phyloP scores from a whole-genome alignment of 2,113 vertebrate genomes.

The Scopus umbretta region DNA sequence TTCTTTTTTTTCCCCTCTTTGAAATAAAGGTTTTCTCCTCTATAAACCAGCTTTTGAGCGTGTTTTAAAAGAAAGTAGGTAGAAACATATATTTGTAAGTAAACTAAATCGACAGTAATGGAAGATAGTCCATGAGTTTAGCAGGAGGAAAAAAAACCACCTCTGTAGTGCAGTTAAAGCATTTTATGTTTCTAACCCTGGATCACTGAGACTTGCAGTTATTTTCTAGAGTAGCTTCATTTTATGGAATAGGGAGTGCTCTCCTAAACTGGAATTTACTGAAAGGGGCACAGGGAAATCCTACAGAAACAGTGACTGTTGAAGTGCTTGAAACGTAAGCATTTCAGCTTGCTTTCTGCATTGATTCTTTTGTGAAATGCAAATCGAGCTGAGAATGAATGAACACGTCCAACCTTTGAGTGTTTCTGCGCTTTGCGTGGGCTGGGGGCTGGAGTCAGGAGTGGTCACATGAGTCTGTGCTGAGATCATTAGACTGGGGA shows the following conservation, averaged over 20 bases:
- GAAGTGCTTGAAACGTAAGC: neutral
- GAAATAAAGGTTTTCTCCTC: neutral
- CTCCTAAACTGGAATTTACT: neutral
- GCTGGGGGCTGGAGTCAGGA: neutral
- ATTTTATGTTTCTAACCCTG: neutral
- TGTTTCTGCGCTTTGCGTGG: neutral
- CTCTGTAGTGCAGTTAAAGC: neutral
- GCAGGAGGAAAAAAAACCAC: fast-evolving
- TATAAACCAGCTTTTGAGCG: neutral
- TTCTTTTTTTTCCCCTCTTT: neutral
- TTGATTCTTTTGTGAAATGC: neutral
- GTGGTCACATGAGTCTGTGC: neutral
- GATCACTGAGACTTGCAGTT: neutral
- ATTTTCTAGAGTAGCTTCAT: neutral
- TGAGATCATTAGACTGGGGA: constrained; percentile 66
- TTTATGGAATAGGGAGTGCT: neutral
- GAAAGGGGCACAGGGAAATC: neutral
- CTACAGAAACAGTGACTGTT: neutral
- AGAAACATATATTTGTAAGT: neutral
- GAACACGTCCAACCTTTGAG: neutral
- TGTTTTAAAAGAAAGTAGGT: neutral
- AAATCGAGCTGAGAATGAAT: constrained; percentile 26
- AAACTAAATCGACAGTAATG: neutral
- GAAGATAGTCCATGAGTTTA: neutral
- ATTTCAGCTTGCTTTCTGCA: neutral